Base-by-base conservation (phyloP, 2,888 invertebrate genomes). In the Sturmia bella region DNA sequence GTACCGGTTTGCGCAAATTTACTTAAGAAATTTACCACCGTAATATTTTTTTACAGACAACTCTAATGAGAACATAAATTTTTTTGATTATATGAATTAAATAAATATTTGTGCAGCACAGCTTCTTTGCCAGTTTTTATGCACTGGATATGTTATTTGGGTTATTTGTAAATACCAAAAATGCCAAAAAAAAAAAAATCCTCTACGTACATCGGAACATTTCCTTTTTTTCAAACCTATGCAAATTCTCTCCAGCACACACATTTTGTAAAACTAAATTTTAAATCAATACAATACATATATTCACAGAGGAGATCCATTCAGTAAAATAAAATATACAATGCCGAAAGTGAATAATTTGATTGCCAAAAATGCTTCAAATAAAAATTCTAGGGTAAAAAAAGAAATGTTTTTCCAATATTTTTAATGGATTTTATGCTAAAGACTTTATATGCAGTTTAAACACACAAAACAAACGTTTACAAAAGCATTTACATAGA, bases 381-480 rank as follows among this genome's bases (percentile, higher is more conserved):
- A 68, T 32, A 66, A 59, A 63, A 69, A 57, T 21, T 32, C 32
- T 19, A 61, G 27, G 64, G 54, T 66, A 50, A 21, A 50, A 61
- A 56, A 76, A 76, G 24, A 48, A 32, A 32, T 32, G 32, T 19
- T 61, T 68, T 77, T 68, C 61, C 77, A 81, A 81, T 81, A 72
- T 73, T 77, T 81, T 77, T 81, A 81, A 81, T 81, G 81, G 81
- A 81, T 77, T 81, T 77, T 63, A 63, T 77, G 64, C 50, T 73
- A 63, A 81, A 77, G 77, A 72, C 61, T 61, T 77, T 81, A 69
- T 78, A 78, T 73, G 56, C 69, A 81, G 66, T 73, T 81, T 73
- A 61, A 72, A 63, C 61, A 68, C 61, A 68, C 15, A 54, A 9
- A 66, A 19, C 12, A 59, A 32, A 41, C 66, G 41, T 5, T 48